A percentile compares a stretch with the other conserved stretches of the same genome.
Evolutionary conservation across 2,888 invertebrate species (phyloP).

Genomic region (Odontocerum albicorne): DNA sequence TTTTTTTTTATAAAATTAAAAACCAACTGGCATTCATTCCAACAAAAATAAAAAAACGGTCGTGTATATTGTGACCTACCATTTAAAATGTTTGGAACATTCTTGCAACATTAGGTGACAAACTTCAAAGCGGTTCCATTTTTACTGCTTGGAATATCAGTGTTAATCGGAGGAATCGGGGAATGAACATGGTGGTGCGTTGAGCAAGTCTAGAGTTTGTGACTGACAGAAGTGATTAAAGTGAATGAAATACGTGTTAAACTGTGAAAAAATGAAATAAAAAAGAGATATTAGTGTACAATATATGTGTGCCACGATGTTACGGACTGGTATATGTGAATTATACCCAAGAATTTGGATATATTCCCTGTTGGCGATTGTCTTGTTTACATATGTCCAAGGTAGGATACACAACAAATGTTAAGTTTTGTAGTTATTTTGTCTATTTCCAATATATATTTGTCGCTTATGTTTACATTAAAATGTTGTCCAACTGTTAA

Average conservation of each 20-base stretch:
- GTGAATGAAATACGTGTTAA: conserved; percentile 26
- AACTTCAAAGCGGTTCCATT: neutral
- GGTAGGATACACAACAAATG: conserved; percentile 54
- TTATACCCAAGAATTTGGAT: conserved; percentile 56
- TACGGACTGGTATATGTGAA: conserved; percentile 54
- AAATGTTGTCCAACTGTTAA: conserved; percentile 2
- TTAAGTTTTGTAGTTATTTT: conserved; percentile 41
- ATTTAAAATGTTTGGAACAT: too few species aligned
- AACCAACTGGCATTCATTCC: too few species aligned
- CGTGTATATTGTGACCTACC: too few species aligned
- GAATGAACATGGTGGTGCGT: conserved; percentile 21
- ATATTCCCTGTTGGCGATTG: conserved; percentile 49
- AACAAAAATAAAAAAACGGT: too few species aligned
- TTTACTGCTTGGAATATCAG: conserved; percentile 1
- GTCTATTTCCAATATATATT: conserved; percentile 8
- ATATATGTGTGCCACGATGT: conserved; percentile 50
- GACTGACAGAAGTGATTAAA: conserved; percentile 25
- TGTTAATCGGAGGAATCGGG: conserved; percentile 4
- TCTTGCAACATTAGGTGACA: neutral
- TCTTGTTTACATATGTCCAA: conserved; percentile 59
- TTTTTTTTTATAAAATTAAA: too few species aligned
- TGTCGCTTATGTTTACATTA: conserved; percentile 14
- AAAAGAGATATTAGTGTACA: conserved; percentile 49
- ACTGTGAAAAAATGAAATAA: conserved; percentile 51
- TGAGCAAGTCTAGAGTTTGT: conserved; percentile 3